Base-by-base conservation (phyloP, 2,888 invertebrate genomes). In the Biston betularia region DNA sequence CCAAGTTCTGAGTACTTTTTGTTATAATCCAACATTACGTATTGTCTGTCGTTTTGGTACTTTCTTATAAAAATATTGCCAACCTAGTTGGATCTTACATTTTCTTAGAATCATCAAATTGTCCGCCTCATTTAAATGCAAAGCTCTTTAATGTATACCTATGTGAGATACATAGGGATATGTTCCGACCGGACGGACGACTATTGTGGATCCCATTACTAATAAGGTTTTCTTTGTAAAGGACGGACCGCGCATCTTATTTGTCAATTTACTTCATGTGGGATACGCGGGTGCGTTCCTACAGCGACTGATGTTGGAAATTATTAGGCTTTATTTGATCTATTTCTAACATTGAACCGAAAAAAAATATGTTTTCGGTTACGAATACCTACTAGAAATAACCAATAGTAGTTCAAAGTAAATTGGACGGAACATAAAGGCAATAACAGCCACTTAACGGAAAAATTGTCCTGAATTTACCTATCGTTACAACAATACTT, bases 181-280 rank as follows among this genome's bases (percentile, higher is more conserved):
- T 65, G 42, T 49, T 60, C 15, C 50, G 45, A 45, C 12, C 60
- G 54, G 65, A 42, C 42, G 45, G 44, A 65, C 24, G 53, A 38
- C 46, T 53, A 58, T 54, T 49, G 56, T 50, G 50, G 60, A 54
- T 65, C 50, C 60, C 45, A 55, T 55, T 50, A 46, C 65, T 60
- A 65, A 65, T 55, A 65, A 60, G 65, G 50, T 46, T 65, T 62
- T 65, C 65, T 65, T 65, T 65, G 50, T 56, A 53, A 35, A 12
- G 35, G 35, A 60, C n/a, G 54, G 53, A 44, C 48, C 14, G 44
- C 44, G 8, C 55, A 50, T 60, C 65, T 50, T 65, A 55, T 65
- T 65, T 56, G 60, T 65, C 60, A 60, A 65, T 65, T 65, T 65
- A 50, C 9, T 65, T 65, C 59, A 49, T 59, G 54, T 15, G 48